Percentiles rank a stretch among this genome's conserved stretches.
Conservation (phyloP, 1,140 invertebrate genomes). For the Ceratina japonica region DNA sequence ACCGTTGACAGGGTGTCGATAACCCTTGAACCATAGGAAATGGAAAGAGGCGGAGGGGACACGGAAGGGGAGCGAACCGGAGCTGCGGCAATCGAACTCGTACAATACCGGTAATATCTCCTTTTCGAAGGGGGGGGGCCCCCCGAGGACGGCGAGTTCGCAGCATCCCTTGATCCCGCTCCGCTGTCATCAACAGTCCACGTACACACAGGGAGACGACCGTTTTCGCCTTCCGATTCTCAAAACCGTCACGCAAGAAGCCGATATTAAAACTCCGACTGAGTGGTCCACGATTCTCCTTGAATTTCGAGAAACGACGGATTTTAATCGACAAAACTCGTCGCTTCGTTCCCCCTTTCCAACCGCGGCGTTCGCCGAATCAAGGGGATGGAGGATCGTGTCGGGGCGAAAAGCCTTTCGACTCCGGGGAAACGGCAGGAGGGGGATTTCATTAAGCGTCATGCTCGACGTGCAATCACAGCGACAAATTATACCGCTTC, state of each 20-base stretch:
- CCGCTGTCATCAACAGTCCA: slow-evolving; percentile 52
- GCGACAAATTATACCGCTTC: slow-evolving; percentile 16
- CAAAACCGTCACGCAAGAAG: slow-evolving; percentile 45
- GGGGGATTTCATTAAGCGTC: slow-evolving; percentile 33
- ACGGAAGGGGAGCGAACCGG: too few species aligned
- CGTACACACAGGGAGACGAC: slow-evolving; percentile 2
- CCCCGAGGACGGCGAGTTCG: slow-evolving; percentile 17
- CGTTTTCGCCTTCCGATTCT: slow-evolving; percentile 46
- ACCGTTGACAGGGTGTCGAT: slow-evolving; percentile 66
- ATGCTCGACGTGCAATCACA: not conserved
- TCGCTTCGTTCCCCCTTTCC: not conserved
- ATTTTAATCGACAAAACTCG: slow-evolving; percentile 35
- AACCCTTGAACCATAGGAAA: slow-evolving; percentile 56
- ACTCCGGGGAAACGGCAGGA: not conserved
- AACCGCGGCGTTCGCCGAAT: too few species aligned
- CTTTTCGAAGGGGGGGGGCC: slow-evolving; percentile 28
- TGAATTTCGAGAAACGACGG: slow-evolving; percentile 36
- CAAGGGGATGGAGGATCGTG: too few species aligned
- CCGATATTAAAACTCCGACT: slow-evolving; percentile 50
- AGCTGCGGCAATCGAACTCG: slow-evolving; percentile 54
- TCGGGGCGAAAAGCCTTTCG: slow-evolving; percentile 1
- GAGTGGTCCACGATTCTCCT: not conserved
- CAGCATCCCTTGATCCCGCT: slow-evolving; percentile 19
- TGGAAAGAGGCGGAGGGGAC: slow-evolving; percentile 56
- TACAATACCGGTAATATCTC: slow-evolving; percentile 61